These are phyloP conservation scores for Maniola jurtina DNA, from an alignment of 1,140 invertebrate species.

Conservation along the genomic window DNA sequence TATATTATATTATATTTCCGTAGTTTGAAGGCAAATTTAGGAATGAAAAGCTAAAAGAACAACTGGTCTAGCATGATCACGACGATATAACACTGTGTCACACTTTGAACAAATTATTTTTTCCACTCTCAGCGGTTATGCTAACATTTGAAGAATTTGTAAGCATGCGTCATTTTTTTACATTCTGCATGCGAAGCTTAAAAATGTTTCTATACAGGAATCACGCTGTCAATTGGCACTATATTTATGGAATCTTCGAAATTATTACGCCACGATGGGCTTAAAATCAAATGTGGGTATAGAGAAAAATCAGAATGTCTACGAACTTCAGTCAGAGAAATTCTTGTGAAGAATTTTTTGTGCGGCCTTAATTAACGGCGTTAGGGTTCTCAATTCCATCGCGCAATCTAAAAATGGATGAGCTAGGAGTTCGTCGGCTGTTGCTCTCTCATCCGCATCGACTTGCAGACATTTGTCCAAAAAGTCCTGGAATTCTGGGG, in stretches of 20 bases:
- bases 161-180: too few species aligned
- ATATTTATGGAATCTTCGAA: constrained; percentile 2
- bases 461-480: constrained; percentile 95
- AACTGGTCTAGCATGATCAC: too few species aligned
- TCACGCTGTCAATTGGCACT: constrained; percentile 6
- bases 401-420: constrained; percentile 94
- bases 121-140: too few species aligned
- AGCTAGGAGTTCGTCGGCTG: constrained; percentile 90
- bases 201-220: not conserved
- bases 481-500: constrained; percentile 89
- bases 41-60: too few species aligned
- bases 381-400: constrained; percentile 90
- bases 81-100: too few species aligned
- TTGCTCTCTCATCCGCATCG: constrained; percentile 92
- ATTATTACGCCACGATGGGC: not conserved
- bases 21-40: too few species aligned
- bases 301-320: constrained; percentile 22
- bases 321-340: constrained; percentile 57
- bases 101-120: too few species aligned
- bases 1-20: too few species aligned
- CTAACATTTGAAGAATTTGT: too few species aligned
- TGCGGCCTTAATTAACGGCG: constrained; percentile 94
- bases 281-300: not conserved
- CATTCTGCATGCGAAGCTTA: too few species aligned
- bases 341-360: constrained; percentile 87